phyloP scores from a whole-genome alignment of 1,140 invertebrate genomes.

The Aphaenogaster rudis region DNA sequence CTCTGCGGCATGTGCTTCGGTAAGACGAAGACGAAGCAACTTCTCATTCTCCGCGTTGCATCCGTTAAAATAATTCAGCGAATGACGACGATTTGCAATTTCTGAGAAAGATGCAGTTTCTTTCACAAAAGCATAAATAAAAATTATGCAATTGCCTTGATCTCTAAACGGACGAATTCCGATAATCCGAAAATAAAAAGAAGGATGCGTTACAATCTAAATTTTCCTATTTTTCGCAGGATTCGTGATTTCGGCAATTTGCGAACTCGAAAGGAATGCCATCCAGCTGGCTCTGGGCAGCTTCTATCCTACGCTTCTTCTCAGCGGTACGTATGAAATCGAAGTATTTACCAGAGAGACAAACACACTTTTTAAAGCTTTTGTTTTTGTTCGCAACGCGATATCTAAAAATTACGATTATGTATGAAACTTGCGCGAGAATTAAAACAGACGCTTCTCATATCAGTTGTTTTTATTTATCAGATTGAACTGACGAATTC shows the following conservation, averaged over 20 bases:
- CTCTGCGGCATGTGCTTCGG: constrained; percentile 98
- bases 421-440: not conserved
- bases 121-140: not conserved
- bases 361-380: not conserved
- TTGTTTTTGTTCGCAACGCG: not conserved
- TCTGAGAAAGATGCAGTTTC: not conserved
- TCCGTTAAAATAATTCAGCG: not conserved
- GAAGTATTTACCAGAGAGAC: not conserved
- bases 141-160: not conserved
- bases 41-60: not conserved
- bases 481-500: not conserved
- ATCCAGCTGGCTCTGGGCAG: constrained; percentile 97
- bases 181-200: not conserved
- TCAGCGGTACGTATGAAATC: constrained; percentile 89
- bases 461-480: constrained; percentile 3
- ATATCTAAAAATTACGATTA: not conserved
- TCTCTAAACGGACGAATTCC: not conserved
- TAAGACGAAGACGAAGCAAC: constrained; percentile 70
- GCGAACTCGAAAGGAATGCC: constrained; percentile 96
- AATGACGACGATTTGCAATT: not conserved
- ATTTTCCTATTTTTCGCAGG: constrained; percentile 83
- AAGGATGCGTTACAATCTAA: not conserved
- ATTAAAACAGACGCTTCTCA: not conserved
- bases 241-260: constrained; percentile 97
- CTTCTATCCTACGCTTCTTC: constrained; percentile 96